These are phyloP conservation scores for Pampus argenteus DNA, from an alignment of 2,797 vertebrate genomes.

Conservation along the genomic window DNA sequence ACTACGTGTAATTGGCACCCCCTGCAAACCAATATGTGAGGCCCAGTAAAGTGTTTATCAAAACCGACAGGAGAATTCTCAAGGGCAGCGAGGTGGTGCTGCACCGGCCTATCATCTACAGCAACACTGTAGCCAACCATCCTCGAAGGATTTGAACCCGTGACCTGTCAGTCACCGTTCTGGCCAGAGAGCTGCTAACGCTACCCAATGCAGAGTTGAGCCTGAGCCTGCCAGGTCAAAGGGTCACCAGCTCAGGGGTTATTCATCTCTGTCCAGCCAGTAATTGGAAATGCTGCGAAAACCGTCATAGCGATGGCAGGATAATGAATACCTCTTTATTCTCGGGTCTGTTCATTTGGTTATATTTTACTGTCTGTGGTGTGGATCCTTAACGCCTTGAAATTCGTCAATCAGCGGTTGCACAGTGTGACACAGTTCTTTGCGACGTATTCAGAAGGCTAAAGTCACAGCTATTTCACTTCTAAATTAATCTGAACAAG, in stretches of 20 bases:
- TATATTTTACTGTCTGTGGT: conserved; percentile 26
- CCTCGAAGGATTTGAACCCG: conserved; percentile 57
- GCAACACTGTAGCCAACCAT: conserved; percentile 12
- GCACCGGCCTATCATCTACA: conserved; percentile 4
- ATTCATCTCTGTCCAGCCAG: conserved; percentile 55
- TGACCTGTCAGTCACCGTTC: conserved; percentile 50
- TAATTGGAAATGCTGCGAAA: conserved; percentile 54
- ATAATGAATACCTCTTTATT: conserved; percentile 18
- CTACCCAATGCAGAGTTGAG: conserved; percentile 37
- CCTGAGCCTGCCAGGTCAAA: conserved; percentile 34
- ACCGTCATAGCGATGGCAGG: not conserved
- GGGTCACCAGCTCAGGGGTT: conserved; percentile 51
- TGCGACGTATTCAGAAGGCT: conserved; percentile 11
- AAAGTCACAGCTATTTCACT: conserved; percentile 15
- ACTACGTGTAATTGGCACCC: conserved; percentile 66
- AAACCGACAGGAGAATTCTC: conserved; percentile 62
- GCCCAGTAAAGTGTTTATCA: conserved; percentile 65
- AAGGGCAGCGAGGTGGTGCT: conserved; percentile 46
- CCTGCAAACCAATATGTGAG: conserved; percentile 61
- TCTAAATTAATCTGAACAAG: conserved; percentile 12
- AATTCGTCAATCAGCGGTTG: conserved; percentile 29
- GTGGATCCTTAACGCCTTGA: conserved; percentile 22
- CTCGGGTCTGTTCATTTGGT: conserved; percentile 12
- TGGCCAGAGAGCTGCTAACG: conserved; percentile 44
- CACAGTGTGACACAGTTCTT: conserved; percentile 8